Percentiles rank a stretch among this genome's conserved stretches.
Evolutionary conservation across 2,797 vertebrate species (phyloP).

Genomic region (Scleropages formosus): DNA sequence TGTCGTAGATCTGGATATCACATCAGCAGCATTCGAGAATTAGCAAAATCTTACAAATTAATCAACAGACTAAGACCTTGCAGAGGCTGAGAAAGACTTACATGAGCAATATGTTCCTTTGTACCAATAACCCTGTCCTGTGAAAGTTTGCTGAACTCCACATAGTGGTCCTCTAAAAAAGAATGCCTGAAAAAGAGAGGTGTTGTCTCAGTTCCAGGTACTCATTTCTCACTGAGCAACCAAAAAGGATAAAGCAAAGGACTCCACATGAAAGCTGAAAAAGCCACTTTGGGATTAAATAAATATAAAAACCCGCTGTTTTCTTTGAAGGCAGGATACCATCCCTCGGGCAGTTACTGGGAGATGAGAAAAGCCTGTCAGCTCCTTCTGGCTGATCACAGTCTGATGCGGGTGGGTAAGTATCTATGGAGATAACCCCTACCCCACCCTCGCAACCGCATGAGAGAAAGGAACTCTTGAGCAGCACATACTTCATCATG

Average conservation of each 20-base stretch:
- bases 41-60: neutral
- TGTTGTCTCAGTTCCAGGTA: neutral
- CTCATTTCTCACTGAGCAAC: neutral
- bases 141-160: slow-evolving; percentile 98
- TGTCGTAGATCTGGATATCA: slow-evolving; percentile 89
- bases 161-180: slow-evolving; percentile 95
- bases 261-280: neutral
- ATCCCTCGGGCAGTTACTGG: slow-evolving; percentile 42
- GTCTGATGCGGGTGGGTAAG: slow-evolving; percentile 41
- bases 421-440: slow-evolving; percentile 12
- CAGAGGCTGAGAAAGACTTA: slow-evolving; percentile 56
- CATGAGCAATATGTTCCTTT: slow-evolving; percentile 93
- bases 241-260: neutral
- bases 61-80: neutral
- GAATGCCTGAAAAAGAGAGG: slow-evolving; percentile 79
- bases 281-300: slow-evolving; percentile 4
- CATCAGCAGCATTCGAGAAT: neutral
- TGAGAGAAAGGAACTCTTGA: slow-evolving; percentile 4
- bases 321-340: slow-evolving; percentile 46
- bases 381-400: slow-evolving; percentile 36
- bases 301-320: slow-evolving; percentile 30
- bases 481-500: slow-evolving; percentile 91
- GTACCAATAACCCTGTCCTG: slow-evolving; percentile 98
- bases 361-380: slow-evolving; percentile 51
- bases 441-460: slow-evolving; percentile 23